A percentile compares a stretch with the other conserved stretches of the same genome.
phyloP scores from a whole-genome alignment of 2,888 invertebrate genomes.

The Ectemnius cavifrons region DNA sequence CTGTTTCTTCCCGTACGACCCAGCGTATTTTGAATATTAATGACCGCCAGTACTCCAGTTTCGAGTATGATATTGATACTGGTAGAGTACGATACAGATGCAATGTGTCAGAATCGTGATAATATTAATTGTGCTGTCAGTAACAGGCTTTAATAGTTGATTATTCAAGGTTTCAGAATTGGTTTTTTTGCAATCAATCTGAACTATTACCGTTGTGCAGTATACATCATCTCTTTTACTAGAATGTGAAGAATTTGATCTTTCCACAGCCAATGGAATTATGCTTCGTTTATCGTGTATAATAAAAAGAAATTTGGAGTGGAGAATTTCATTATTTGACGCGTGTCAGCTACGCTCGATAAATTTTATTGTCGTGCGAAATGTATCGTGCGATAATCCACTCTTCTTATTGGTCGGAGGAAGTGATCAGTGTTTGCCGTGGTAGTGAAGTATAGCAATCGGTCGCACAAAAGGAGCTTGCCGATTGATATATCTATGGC shows the following conservation, averaged over 20 bases:
- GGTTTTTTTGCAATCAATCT: too few relatives aligned
- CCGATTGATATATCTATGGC: constrained; percentile 34
- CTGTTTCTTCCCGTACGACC: too few relatives aligned
- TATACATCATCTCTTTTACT: neutral
- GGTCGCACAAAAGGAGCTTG: constrained; percentile 34
- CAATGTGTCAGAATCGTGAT: too few relatives aligned
- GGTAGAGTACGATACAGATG: too few relatives aligned
- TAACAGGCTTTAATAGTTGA: too few relatives aligned
- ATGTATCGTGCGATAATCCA: constrained; percentile 22
- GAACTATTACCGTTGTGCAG: too few relatives aligned
- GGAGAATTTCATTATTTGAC: neutral
- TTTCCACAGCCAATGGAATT: too few relatives aligned
- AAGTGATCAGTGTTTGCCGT: constrained; percentile 26
- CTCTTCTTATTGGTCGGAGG: neutral
- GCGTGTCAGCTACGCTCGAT: neutral
- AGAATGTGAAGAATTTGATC: neutral
- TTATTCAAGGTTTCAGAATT: too few relatives aligned
- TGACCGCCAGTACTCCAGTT: too few relatives aligned
- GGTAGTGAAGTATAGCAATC: constrained; percentile 46
- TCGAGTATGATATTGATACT: too few relatives aligned
- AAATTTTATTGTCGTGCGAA: neutral
- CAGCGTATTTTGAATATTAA: too few relatives aligned
- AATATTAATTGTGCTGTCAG: too few relatives aligned
- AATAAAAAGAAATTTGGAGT: neutral
- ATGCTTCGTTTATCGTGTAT: neutral